Base-by-base conservation (phyloP, 2,888 invertebrate species). In the Endotricha flammealis region DNA sequence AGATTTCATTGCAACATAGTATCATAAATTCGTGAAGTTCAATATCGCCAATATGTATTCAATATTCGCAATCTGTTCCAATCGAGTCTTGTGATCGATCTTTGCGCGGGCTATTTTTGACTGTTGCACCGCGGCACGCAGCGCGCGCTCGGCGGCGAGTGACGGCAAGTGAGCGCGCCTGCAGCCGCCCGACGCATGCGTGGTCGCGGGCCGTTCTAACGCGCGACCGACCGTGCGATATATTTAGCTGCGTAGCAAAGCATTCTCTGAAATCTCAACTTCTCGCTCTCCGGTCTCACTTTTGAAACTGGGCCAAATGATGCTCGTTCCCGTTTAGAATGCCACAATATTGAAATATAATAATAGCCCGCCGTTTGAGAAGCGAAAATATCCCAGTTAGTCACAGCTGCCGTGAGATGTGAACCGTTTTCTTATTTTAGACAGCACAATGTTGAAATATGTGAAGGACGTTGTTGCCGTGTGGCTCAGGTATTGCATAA, bases 231-330 rank as follows among this genome's bases (percentile, higher is more conserved):
- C 42, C 50, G 53, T 50, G 51, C 44, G 73, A 54, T 83, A 82
- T 77, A 78, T 80, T 81, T 85, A 85, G 85, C 67, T 64, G 48
- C 56, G 60, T 62, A 76, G 69, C 81, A 79, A 82, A 81, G 74
- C 80, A 79, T 83, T 81, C 80, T 78, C 69, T 69, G 67, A 77
- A 80, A 81, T 74, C 71, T 73, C 70, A 72, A 79, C 78, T 75
- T 79, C 75, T 74, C 74, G 78, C 73, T 77, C 77, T 74, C 75
- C 68, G 75, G 68, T 77, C 82, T 74, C 77, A 76, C 77, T 78
- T 79, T 86, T 86, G 85, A 86, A 86, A 76, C 81, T 85, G 85
- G 85, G 85, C 85, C 85, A 86, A 85, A 81, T 72, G 79, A 77
- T 77, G 75, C 64, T 69, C 75, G 78, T 74, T 71, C 78, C 65